Percentiles rank a stretch among this genome's conserved stretches.
Evolutionary conservation across 1,140 invertebrate species (phyloP).

Genomic region (Solen grandis): DNA sequence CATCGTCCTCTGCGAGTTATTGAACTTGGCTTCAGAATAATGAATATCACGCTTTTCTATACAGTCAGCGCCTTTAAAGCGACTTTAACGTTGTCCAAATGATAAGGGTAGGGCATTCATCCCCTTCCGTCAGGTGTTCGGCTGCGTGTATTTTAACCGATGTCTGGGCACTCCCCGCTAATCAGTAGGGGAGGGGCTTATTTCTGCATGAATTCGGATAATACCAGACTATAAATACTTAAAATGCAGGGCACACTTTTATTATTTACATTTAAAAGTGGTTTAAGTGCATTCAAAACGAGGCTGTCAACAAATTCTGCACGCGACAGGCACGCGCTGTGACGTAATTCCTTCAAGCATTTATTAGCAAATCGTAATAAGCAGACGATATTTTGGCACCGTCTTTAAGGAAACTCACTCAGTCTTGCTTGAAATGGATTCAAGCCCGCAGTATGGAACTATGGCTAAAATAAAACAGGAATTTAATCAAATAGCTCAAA

Average conservation of each 20-base stretch:
- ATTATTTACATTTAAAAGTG: slow-evolving; percentile 58
- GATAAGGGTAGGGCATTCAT: too few relatives aligned
- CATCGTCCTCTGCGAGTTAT: slow-evolving; percentile 6
- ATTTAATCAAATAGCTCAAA: slow-evolving; percentile 8
- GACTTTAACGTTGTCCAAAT: slow-evolving; percentile 28
- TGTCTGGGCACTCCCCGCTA: slow-evolving; percentile 46
- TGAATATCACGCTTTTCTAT: slow-evolving; percentile 32
- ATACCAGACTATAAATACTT: slow-evolving; percentile 56
- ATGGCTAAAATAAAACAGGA: slow-evolving; percentile 38
- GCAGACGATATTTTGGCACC: slow-evolving; percentile 58
- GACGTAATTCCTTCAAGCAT: slow-evolving; percentile 39
- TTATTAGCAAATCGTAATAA: slow-evolving; percentile 45
- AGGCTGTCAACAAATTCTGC: slow-evolving; percentile 48
- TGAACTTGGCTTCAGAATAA: neutral
- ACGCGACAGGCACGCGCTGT: slow-evolving; percentile 56
- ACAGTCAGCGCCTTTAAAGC: too few relatives aligned
- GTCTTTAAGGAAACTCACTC: slow-evolving; percentile 39
- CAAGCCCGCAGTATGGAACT: neutral
- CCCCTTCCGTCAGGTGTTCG: slow-evolving; percentile 17
- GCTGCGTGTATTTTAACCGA: too few relatives aligned
- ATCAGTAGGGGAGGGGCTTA: slow-evolving; percentile 56
- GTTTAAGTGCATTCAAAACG: slow-evolving; percentile 44
- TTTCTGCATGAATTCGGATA: slow-evolving; percentile 39
- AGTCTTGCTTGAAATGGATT: slow-evolving; percentile 30
- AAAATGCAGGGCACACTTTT: slow-evolving; percentile 55